These are phyloP conservation scores for Calidris pugnax DNA, from an alignment of 2,113 vertebrate genomes.

Conservation along the genomic window DNA sequence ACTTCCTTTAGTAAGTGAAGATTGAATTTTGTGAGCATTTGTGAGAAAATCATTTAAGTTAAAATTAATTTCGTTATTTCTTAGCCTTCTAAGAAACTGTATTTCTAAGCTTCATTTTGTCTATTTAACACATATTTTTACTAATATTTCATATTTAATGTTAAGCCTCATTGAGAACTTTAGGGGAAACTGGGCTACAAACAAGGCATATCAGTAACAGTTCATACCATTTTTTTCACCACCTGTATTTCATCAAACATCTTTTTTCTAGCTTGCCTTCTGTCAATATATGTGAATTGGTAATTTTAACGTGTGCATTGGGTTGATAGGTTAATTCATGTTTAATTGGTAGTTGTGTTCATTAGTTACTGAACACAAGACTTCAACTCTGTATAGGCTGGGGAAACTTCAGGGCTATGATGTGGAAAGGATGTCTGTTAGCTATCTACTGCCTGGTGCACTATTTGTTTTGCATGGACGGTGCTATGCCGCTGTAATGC, in stretches of 20 bases:
- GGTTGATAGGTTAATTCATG: not conserved
- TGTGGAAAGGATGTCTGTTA: not conserved
- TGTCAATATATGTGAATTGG: not conserved
- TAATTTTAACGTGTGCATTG: not conserved
- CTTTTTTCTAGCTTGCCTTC: not conserved
- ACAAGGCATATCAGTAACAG: not conserved
- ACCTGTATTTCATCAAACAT: not conserved
- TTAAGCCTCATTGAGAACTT: not conserved
- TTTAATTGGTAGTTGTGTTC: not conserved
- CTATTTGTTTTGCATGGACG: not conserved
- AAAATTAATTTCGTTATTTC: not conserved
- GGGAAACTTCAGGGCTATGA: not conserved
- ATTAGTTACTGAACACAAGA: not conserved
- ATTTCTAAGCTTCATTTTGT: not conserved
- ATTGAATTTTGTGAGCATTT: not conserved
- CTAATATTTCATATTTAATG: not conserved
- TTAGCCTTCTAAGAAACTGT: not conserved
- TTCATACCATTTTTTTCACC: not conserved
- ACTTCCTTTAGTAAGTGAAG: not conserved
- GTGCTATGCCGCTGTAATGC: not conserved
- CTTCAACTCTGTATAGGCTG: not conserved
- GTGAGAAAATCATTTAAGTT: not conserved
- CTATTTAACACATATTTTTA: not conserved
- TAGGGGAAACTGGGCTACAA: not conserved
- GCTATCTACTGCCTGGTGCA: not conserved